A percentile compares a stretch with the other conserved stretches of the same genome.
Conservation (phyloP, 2,888 invertebrate species). For the Calameuta pallipes region DNA sequence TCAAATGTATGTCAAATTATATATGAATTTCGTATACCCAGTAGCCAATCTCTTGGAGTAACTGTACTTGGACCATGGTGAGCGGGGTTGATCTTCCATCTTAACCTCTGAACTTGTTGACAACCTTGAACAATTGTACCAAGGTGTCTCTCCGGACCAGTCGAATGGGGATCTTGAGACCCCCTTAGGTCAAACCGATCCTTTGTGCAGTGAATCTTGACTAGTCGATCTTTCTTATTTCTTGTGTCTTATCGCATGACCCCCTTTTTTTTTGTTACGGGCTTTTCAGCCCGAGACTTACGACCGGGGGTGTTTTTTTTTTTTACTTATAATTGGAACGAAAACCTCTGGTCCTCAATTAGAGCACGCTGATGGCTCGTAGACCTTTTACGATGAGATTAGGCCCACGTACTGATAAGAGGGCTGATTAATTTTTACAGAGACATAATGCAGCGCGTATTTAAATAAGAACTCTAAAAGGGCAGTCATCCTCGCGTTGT, state of each 20-base stretch:
- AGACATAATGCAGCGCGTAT: not conserved
- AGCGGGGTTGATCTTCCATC: not conserved
- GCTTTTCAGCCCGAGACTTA: not conserved
- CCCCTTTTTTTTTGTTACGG: not conserved
- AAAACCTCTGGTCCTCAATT: not conserved
- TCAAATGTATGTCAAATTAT: not conserved
- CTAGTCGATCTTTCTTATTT: not conserved
- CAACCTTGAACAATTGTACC: not conserved
- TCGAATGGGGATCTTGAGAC: not conserved
- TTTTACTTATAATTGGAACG: not conserved
- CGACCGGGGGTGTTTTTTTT: not conserved
- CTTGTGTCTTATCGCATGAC: not conserved
- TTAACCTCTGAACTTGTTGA: not conserved
- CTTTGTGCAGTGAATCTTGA: not conserved
- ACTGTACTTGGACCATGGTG: not conserved
- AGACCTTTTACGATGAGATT: not conserved
- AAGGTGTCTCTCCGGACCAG: not conserved
- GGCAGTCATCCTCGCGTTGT: no score
- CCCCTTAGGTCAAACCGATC: not conserved
- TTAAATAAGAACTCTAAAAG: not conserved
- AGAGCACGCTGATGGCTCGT: not conserved
- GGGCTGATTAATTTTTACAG: not conserved
- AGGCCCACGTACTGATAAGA: not conserved
- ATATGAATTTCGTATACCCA: no score
- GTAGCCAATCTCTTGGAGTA: not conserved